Evolutionary conservation across 1,140 invertebrate genomes (phyloP).

Genomic region (Aphidius gifuensis): DNA sequence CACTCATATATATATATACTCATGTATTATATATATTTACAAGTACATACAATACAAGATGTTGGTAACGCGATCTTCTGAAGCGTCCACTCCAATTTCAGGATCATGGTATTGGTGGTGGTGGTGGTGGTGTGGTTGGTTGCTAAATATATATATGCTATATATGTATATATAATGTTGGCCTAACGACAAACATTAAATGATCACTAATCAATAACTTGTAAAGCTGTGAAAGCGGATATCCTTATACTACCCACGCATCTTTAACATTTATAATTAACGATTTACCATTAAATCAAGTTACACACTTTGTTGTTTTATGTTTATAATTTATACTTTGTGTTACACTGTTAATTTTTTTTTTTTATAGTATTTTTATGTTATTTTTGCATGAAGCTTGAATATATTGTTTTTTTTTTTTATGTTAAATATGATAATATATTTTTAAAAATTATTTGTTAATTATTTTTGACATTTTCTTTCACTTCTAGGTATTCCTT

Average conservation of each 20-base stretch:
- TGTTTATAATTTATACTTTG: too few species aligned
- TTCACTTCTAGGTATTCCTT: constrained; percentile 2
- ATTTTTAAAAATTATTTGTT: neutral
- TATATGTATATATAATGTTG: neutral
- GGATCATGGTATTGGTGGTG: neutral
- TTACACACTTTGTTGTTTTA: too few species aligned
- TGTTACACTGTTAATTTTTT: neutral
- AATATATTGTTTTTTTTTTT: too few species aligned
- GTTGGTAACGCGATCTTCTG: constrained; percentile 4
- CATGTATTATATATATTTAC: too few species aligned
- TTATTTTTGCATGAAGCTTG: neutral
- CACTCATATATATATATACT: neutral
- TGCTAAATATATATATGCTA: neutral
- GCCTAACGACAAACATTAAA: neutral
- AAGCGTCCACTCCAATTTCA: constrained; percentile 9
- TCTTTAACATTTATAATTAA: too few species aligned
- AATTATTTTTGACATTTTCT: constrained; percentile 17
- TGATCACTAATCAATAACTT: neutral
- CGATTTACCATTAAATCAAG: too few species aligned
- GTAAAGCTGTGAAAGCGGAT: neutral
- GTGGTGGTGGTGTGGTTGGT: neutral
- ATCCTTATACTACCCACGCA: neutral
- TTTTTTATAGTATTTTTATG: neutral
- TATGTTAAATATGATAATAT: too few species aligned
- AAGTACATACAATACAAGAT: too few species aligned